Evolutionary conservation across 2,797 vertebrate genomes (phyloP), one percentile per base, ranked within the genome.

Genomic region (Meda fulgida): DNA sequence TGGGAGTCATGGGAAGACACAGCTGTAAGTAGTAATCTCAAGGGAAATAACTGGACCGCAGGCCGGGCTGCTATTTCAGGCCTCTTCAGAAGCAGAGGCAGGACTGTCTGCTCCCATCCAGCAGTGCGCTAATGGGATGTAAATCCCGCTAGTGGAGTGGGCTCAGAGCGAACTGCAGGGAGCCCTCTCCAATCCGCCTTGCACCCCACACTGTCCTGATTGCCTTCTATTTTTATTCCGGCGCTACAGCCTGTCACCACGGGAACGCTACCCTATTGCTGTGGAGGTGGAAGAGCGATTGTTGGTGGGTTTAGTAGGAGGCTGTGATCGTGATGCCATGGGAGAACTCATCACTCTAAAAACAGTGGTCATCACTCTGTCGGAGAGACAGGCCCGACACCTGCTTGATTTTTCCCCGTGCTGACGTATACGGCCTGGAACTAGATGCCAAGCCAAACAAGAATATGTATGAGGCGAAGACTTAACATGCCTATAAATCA

Each of bases 221-320:
- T 95, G 93, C 91, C 96, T 96, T 95, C 95, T 96, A 95, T 96
- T 97, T 97, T 95, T 96, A 96, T 88, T 94, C 11, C 91, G 93
- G 89, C 90, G 95, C 95, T 93, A 93, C 93, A 96, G 95, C 95
- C 92, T 92, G 92, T 95, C 93, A 89, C 94, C 92, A 94, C 93
- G 91, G 94, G 93, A 95, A 95, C 91, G 89, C 91, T 89, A 95
- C 92, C 84, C 78, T 67, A 94, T 93, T 90, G 70, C 55, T 78
- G 87, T 91, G 63, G 76, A 85, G 89, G 65, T 84, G 87, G 91
- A 93, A 92, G 94, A 91, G 91, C 92, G 92, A 92, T 83, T 85
- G 86, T 80, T 80, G 80, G 86, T 73, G 75, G 75, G 72, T 83
- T 79, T 73, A 66, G 78, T 66, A 43, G 86, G 84, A 88, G 85